These are phyloP conservation scores for Gorsachius goisagi DNA, from an alignment of 2,113 vertebrate genomes.

Conservation along the genomic window DNA sequence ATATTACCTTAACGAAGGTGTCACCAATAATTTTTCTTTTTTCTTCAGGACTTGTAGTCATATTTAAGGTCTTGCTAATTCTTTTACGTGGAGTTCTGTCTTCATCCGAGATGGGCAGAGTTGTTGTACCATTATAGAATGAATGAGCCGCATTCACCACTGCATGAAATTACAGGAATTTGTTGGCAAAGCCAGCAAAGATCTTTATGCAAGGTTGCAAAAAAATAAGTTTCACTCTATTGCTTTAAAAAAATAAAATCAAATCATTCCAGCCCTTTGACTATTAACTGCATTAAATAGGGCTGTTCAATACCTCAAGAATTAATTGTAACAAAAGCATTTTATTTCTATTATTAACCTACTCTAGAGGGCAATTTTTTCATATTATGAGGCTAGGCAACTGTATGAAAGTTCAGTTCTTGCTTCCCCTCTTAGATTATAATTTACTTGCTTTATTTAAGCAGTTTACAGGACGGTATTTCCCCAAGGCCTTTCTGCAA, in stretches of 20 bases:
- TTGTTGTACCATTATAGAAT: slow-evolving; percentile 98
- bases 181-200: not conserved
- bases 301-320: not conserved
- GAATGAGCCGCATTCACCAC: slow-evolving; percentile 98
- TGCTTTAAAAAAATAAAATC: not conserved
- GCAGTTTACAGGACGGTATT: not conserved
- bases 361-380: not conserved
- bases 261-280: not conserved
- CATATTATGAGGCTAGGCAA: not conserved
- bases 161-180: slow-evolving; percentile 45
- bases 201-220: not conserved
- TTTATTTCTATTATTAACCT: not conserved
- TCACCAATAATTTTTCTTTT: slow-evolving; percentile 99
- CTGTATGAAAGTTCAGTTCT: not conserved
- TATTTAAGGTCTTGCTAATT: slow-evolving; percentile 98
- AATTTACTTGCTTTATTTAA: not conserved
- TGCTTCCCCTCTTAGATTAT: not conserved
- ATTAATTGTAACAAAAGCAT: not conserved
- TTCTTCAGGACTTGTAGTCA: slow-evolving; percentile 98
- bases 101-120: slow-evolving; percentile 97
- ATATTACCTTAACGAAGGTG: slow-evolving; percentile 93
- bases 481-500: not conserved
- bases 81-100: slow-evolving; percentile 96
- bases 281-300: not conserved
- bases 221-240: not conserved